Percentiles rank a stretch among this genome's conserved stretches.
Conservation (phyloP, 2,888 invertebrate genomes). For the Ormyrus labotus region DNA sequence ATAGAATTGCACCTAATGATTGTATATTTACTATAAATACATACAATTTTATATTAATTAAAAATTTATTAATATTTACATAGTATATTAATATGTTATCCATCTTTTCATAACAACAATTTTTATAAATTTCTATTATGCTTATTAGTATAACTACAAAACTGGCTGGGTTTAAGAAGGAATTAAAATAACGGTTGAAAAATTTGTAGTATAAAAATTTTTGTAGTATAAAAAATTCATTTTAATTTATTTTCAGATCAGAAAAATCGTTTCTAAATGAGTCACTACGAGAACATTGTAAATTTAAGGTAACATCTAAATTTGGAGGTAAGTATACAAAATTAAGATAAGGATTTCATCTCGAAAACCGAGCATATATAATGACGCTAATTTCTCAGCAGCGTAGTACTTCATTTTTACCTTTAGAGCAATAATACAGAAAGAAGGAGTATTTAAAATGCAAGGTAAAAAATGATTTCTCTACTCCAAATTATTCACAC, state of each 20-base stretch:
- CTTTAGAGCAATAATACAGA: no score
- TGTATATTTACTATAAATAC: background rate
- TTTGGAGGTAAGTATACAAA: constrained; percentile 31
- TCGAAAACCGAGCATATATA: constrained; percentile 32
- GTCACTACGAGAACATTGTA: constrained; percentile 60
- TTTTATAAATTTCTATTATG: no score
- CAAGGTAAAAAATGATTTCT: no score
- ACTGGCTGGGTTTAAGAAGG: no score
- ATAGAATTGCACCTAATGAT: no score
- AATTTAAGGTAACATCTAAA: constrained; percentile 53
- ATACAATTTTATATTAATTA: background rate
- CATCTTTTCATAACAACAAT: no score
- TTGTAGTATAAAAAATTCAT: background rate
- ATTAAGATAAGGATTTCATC: constrained; percentile 34
- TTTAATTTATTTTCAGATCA: background rate
- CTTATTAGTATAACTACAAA: no score
- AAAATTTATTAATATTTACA: background rate
- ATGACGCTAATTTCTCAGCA: background rate
- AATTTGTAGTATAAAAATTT: background rate
- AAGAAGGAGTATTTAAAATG: no score
- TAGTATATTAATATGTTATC: background rate
- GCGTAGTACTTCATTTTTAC: background rate
- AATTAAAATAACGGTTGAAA: no score
- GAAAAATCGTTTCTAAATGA: constrained; percentile 34
- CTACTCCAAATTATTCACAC: no score